phyloP scores from a whole-genome alignment of 2,797 vertebrate species.

The Taeniopygia guttata region DNA sequence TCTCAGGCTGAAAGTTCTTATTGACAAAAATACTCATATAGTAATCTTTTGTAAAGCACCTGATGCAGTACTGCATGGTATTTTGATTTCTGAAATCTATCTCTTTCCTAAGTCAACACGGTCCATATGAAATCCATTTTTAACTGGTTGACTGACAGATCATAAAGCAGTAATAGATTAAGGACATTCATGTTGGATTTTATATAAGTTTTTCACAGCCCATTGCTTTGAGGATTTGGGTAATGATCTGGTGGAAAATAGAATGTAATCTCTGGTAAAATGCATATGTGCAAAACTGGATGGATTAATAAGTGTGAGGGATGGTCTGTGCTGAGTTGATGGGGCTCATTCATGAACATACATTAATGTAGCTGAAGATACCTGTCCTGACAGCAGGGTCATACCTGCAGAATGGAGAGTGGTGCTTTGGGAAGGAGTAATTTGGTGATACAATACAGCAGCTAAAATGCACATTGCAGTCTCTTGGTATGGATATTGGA shows the following conservation, averaged over 20 bases:
- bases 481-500: neutral
- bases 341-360: neutral
- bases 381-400: neutral
- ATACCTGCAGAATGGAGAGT: neutral
- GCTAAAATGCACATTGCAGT: neutral
- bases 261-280: neutral
- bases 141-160: neutral
- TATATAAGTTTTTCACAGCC: constrained; percentile 15
- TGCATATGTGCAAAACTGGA: neutral
- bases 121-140: neutral
- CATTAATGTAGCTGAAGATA: neutral
- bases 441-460: neutral
- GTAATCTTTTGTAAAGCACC: neutral
- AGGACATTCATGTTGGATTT: neutral
- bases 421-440: neutral
- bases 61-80: neutral
- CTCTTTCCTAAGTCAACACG: neutral
- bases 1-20: neutral
- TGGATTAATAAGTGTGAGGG: neutral
- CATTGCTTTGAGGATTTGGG: constrained; percentile 22
- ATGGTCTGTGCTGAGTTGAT: neutral
- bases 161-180: neutral
- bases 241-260: neutral
- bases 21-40: neutral
- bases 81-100: neutral